Percentiles rank a stretch among this genome's conserved stretches.
Evolutionary conservation across 2,797 vertebrate genomes (phyloP).

Genomic region (Menidia menidia): DNA sequence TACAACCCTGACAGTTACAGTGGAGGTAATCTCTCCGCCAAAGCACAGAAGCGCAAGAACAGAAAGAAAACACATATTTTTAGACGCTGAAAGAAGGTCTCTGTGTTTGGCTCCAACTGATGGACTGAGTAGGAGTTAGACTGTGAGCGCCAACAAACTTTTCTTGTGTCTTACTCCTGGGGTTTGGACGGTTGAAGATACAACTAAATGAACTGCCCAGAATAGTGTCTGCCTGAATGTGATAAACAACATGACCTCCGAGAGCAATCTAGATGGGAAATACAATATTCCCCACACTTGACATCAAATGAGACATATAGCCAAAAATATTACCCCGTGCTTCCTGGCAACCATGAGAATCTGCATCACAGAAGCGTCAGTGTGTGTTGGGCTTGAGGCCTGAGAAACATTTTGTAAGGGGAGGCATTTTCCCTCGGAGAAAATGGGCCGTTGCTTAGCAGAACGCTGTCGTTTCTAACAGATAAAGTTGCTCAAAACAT

Average conservation of each 20-base stretch:
- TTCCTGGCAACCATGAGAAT: conserved; percentile 41
- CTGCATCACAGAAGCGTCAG: background rate
- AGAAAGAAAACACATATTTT: conserved; percentile 17
- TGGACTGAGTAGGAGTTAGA: conserved; percentile 42
- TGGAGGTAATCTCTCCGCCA: background rate
- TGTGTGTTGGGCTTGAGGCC: conserved; percentile 20
- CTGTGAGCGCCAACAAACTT: conserved; percentile 27
- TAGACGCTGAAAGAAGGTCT: conserved; percentile 9
- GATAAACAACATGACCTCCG: conserved; percentile 35
- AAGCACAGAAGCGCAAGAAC: background rate
- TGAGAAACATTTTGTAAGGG: conserved; percentile 37
- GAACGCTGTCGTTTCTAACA: conserved; percentile 29
- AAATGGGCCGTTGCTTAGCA: no score
- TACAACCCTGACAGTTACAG: conserved; percentile 3
- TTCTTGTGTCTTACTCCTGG: conserved; percentile 20
- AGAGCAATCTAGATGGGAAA: conserved; percentile 16
- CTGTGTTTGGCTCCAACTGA: conserved; percentile 15
- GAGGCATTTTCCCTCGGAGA: conserved; percentile 29
- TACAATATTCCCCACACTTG: conserved; percentile 22
- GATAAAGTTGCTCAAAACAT: conserved; percentile 34
- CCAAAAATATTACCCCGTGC: conserved; percentile 41
- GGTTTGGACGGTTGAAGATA: conserved; percentile 17
- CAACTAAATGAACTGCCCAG: conserved; percentile 23
- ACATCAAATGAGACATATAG: conserved; percentile 27
- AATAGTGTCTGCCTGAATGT: conserved; percentile 15